phyloP scores from a whole-genome alignment of 1,140 invertebrate species.

The Brachionus koreanus region DNA sequence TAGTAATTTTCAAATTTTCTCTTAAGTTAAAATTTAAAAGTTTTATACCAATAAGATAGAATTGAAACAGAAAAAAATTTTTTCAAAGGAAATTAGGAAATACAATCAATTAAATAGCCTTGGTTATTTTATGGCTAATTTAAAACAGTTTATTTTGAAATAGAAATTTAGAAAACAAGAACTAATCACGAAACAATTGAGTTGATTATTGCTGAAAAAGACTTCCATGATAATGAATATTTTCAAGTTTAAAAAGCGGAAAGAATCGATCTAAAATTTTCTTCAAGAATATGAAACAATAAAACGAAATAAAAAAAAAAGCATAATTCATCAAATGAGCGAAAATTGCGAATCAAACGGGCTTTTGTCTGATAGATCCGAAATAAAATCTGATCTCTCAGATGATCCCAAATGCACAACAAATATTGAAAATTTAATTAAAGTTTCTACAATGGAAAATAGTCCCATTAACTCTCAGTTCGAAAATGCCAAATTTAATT shows the following conservation, averaged over 20 bases:
- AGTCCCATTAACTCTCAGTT: neutral
- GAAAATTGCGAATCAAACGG: neutral
- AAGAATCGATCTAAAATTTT: neutral
- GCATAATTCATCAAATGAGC: neutral
- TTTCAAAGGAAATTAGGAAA: neutral
- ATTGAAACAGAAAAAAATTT: neutral
- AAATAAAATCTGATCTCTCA: neutral
- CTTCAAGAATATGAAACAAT: neutral
- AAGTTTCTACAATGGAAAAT: neutral
- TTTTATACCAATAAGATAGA: no score
- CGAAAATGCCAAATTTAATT: neutral
- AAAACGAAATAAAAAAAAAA: neutral
- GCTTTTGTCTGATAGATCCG: neutral
- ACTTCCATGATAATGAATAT: neutral
- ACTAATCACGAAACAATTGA: neutral
- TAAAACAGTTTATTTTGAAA: neutral
- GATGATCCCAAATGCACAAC: neutral
- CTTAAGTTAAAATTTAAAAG: no score
- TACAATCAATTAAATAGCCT: neutral
- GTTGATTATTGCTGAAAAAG: neutral
- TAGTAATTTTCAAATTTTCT: no score
- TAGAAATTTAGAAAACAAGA: neutral
- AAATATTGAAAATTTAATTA: neutral
- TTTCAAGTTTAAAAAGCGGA: neutral
- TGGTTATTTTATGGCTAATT: neutral